These are phyloP conservation scores for Parauchenoglanis punctatus DNA, from an alignment of 2,797 vertebrate species.

Conservation along the genomic window DNA sequence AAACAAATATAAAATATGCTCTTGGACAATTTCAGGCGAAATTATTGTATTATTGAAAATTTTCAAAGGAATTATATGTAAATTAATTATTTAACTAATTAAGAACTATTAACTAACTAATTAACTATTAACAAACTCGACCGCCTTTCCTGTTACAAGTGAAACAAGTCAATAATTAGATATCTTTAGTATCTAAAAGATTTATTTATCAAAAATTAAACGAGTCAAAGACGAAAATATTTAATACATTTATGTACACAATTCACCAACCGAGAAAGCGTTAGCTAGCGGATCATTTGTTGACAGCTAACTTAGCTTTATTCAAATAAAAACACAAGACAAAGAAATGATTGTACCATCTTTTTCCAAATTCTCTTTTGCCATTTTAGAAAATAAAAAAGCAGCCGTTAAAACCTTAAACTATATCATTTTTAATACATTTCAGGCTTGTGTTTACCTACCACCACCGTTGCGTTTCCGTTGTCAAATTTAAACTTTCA, in stretches of 20 bases:
- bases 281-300: background rate
- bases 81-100: background rate
- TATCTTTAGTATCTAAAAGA: background rate
- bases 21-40: background rate
- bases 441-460: background rate
- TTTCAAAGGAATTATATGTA: background rate
- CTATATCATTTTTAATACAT: background rate
- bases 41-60: background rate
- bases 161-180: background rate
- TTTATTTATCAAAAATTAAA: background rate
- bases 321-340: no score
- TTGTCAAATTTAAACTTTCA: constrained; percentile 56
- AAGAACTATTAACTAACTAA: no score
- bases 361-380: background rate
- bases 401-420: background rate
- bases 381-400: constrained; percentile 11
- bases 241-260: background rate
- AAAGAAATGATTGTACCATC: constrained; percentile 25
- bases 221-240: background rate
- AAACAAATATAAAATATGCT: background rate
- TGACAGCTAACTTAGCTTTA: background rate
- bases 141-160: background rate
- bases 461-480: constrained; percentile 58
- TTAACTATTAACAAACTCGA: background rate
- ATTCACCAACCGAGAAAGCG: background rate